Evolutionary conservation across 2,113 vertebrate species (phyloP).

Genomic region (Ailurus styani): DNA sequence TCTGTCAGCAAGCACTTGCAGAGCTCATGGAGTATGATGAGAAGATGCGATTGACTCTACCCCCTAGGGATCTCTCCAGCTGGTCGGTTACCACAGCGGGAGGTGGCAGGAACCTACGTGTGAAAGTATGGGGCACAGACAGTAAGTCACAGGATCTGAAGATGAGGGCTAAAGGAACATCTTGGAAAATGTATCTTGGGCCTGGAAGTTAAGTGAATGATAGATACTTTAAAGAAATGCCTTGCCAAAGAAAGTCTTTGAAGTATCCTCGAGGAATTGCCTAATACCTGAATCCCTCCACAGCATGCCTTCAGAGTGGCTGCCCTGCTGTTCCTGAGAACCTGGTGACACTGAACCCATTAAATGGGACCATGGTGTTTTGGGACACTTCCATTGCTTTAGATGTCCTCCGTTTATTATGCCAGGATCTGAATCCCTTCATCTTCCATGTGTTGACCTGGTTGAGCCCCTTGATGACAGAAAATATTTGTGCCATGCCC

Average conservation of each 20-base stretch:
- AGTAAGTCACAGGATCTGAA: not conserved
- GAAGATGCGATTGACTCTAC: not conserved
- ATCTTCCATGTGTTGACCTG: not conserved
- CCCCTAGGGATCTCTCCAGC: not conserved
- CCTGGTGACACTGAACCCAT: not conserved
- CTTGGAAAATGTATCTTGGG: not conserved
- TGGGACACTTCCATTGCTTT: not conserved
- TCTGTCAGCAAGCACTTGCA: not conserved
- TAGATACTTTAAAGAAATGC: not conserved
- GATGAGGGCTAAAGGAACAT: not conserved
- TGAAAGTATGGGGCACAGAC: fast-evolving
- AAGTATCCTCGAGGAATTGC: not conserved
- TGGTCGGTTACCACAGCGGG: not conserved
- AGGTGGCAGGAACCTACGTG: not conserved
- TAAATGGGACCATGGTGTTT: not conserved
- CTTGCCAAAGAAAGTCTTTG: not conserved
- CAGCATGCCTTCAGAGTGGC: not conserved
- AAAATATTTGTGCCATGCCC: not conserved
- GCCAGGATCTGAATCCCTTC: not conserved
- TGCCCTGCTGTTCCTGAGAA: not conserved
- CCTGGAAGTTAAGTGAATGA: not conserved
- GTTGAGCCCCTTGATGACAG: not conserved
- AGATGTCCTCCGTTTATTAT: not conserved
- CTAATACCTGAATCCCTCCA: not conserved
- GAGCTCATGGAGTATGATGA: not conserved